Base-by-base conservation (phyloP, 2,888 invertebrate genomes). In the Acanthopleura granulata region DNA sequence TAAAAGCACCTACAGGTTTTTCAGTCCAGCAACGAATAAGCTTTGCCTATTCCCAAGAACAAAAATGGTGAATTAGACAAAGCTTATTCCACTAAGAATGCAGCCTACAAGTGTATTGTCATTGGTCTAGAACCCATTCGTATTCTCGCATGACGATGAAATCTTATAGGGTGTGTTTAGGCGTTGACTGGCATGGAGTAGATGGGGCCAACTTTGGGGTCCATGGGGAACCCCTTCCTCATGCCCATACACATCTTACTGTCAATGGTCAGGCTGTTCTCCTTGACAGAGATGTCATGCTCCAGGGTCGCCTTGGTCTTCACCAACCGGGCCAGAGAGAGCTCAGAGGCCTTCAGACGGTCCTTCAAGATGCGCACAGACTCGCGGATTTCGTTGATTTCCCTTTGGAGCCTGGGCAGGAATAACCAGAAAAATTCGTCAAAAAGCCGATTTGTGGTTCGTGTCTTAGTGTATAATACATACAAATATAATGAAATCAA, bases 191-290 rank as follows among this genome's bases (percentile, higher is more conserved):
- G 88, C 89, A 90, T 89, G 78, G 87, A 87, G 81, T 89, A 89
- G 70, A 90, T 88, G 72, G 89, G 89, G 27, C 89, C 90, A 11
- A 89, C 86, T 82, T 89, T 89, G 57, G 89, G 89, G 74, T 90
- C 89, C 87, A 89, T 89, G n/a, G 97, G 97, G 92, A 96, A 97
- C 9, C 96, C 95, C 79, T 97, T 93, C 72, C 98, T 92, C 87
- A 97, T 93, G 1, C 97, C 96, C 93, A 96, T 94, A 90, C 97
- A 97, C 92, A 96, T 96, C 91, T 97, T 97, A 79, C 95, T 93
- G 92, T 98, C 97, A 81, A 97, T 96, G 90, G 96, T 95, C 78
- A 97, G 92, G 16, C 96, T 94, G 88, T 96, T 96, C 80, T 95
- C 94, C 92, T 98, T 98, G 88, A 94, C 93, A 73, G 94, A 93